Evolutionary conservation across 2,113 vertebrate genomes (phyloP).

Genomic region (Dasyprocta punctata): DNA sequence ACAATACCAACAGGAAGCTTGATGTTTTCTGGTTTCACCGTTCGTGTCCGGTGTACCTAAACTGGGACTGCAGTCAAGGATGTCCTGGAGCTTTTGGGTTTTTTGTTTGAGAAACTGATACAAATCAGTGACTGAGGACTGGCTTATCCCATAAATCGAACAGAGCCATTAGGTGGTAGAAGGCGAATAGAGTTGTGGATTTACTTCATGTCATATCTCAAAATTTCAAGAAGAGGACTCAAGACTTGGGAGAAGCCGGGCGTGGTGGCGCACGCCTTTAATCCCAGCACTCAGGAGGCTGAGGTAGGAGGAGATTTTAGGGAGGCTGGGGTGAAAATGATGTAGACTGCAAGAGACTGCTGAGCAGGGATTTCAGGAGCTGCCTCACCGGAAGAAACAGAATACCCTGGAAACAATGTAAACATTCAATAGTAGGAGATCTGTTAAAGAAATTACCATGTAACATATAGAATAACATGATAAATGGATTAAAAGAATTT

Average conservation of each 20-base stretch:
- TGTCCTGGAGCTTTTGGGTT: not conserved
- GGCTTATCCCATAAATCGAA: not conserved
- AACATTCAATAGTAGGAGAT: not conserved
- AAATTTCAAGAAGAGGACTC: not conserved
- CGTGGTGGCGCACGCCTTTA: too few relatives aligned
- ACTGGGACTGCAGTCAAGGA: not conserved
- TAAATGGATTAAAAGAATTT: not conserved
- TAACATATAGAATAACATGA: not conserved
- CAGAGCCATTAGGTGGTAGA: not conserved
- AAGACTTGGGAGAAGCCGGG: not conserved
- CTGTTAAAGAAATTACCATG: not conserved
- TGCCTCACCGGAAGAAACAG: not conserved
- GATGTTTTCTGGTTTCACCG: not conserved
- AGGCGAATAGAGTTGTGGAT: not conserved
- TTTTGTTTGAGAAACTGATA: not conserved
- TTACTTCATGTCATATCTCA: not conserved
- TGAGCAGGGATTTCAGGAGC: not conserved
- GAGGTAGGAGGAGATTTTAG: not conserved
- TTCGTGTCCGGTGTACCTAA: not conserved
- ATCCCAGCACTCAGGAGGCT: too few relatives aligned
- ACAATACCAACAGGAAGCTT: not conserved
- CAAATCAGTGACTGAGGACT: not conserved
- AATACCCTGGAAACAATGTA: not conserved
- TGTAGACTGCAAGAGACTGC: not conserved
- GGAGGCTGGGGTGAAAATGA: not conserved